Conservation (phyloP, 2,113 vertebrate genomes). For the Eulemur macaco region DNA sequence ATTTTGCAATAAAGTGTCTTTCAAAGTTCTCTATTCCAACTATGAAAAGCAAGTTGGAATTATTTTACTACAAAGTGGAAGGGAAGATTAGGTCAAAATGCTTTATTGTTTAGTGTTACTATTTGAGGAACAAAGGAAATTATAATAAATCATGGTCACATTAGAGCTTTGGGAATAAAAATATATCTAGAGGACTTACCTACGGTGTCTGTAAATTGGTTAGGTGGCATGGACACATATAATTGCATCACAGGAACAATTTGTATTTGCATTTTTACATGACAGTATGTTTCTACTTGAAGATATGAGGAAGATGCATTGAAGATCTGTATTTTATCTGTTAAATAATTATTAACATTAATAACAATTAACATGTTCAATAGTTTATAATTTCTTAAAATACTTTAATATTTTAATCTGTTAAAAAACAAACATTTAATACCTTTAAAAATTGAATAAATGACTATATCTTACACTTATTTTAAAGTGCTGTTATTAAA, state of each 20-base stretch:
- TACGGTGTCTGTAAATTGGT: slow-evolving; percentile 67
- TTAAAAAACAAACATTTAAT: neutral
- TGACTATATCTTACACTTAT: neutral
- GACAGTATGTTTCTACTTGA: slow-evolving; percentile 58
- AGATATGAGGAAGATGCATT: slow-evolving; percentile 65
- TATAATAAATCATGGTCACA: neutral
- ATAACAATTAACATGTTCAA: neutral
- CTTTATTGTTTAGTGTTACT: neutral
- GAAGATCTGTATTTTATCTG: slow-evolving; percentile 73
- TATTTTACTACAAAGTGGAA: neutral
- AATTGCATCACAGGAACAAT: slow-evolving; percentile 70
- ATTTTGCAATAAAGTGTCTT: neutral
- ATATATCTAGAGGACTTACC: slow-evolving; percentile 64
- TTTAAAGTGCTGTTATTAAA: slow-evolving; percentile 2
- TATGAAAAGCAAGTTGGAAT: neutral
- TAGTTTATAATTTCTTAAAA: slow-evolving; percentile 1
- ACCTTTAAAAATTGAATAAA: slow-evolving; percentile 5
- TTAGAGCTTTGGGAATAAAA: neutral
- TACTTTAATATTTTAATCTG: neutral
- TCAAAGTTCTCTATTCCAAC: neutral
- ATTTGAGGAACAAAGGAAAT: neutral
- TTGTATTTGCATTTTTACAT: slow-evolving; percentile 75
- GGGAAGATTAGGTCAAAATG: slow-evolving; percentile 1
- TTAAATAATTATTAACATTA: slow-evolving; percentile 53
- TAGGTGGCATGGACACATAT: slow-evolving; percentile 73